Evolutionary conservation across 1,140 invertebrate species (phyloP), one percentile per base, ranked within the genome.

Genomic region (Zelostemma sp.): DNA sequence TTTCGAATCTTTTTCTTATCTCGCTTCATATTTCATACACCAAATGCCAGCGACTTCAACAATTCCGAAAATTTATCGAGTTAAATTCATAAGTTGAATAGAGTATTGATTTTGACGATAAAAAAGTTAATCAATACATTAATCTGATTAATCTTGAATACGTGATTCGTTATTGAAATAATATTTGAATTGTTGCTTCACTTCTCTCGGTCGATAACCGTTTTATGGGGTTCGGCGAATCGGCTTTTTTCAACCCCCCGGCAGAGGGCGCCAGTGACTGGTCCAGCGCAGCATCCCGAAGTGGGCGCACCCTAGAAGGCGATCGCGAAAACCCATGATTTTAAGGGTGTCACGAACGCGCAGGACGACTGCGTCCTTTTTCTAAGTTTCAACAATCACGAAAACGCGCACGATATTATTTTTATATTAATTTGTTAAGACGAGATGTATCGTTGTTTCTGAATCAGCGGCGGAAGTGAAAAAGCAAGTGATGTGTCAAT

Each of bases 251-350:
- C 54, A 49, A 66, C 58, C 50, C 51, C 46, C 60, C 77, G 15
- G 43, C 49, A 84, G 82, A 73, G 80, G 49, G 53, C 82, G 77
- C 80, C 78, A 84, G 77, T 15, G 59, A 65, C 72, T 77, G 79
- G 79, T 83, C 75, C 77, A 80, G 65, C 35, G 17, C 76, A 82
- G 76, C 80, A 79, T 28, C 4, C 12, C 8, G 1, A 6, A 14
- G 28, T 6, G 19, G 41, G 21, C 62, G 74, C 80, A 57, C 73
- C 69, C 80, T 80, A 9, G 56, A 19, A 73, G 56, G 2, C 21
- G 1, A 11, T 1, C 0, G 0, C 6, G 3, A 47, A 80, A 82
- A 14, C 61, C 33, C 33, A 60, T 41, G 54, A 49, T 46, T 53
- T 41, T 17, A 54, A 68, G 75, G 80, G 76, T 71, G 75, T 71